These are phyloP conservation scores for Pao palembangensis DNA, from an alignment of 2,113 vertebrate genomes.

Conservation along the genomic window DNA sequence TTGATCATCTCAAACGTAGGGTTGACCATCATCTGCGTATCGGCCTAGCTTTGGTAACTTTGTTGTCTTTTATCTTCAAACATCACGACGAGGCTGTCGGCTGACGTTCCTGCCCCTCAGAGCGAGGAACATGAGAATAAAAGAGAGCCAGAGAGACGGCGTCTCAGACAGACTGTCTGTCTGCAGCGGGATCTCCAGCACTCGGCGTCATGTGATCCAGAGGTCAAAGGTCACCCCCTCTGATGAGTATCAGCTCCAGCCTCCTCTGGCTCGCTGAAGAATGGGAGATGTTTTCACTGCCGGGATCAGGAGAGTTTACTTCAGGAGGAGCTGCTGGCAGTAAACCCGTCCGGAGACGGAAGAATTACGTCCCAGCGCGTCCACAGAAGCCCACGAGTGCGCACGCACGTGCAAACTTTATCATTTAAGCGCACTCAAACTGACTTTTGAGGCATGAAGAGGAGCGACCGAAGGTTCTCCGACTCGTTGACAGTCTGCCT, in stretches of 20 bases:
- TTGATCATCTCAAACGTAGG: no score
- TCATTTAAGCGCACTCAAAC: no score
- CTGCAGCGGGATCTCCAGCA: slow-evolving; percentile 76
- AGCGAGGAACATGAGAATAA: neutral
- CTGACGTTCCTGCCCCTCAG: no score
- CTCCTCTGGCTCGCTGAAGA: slow-evolving; percentile 69
- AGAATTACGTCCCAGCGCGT: slow-evolving; percentile 58
- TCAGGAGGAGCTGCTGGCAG: slow-evolving; percentile 74
- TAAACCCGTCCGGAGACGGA: slow-evolving; percentile 73
- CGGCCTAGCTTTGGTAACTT: no score
- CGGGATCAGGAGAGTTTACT: slow-evolving; percentile 75
- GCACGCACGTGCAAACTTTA: no score
- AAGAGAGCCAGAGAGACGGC: slow-evolving; percentile 57
- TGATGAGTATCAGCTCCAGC: slow-evolving; percentile 77
- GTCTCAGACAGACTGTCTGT: slow-evolving; percentile 81
- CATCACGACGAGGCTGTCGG: no score
- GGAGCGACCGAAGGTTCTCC: no score
- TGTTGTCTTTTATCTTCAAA: no score
- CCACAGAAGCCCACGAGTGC: no score
- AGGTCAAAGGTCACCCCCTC: slow-evolving; percentile 79
- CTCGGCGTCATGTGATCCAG: slow-evolving; percentile 78
- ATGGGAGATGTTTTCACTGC: slow-evolving; percentile 76
- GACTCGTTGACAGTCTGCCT: no score
- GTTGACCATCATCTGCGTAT: no score
- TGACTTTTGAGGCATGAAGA: no score